These are phyloP conservation scores for Meloidogyne chitwoodi DNA, from an alignment of 1,140 invertebrate species.

Conservation along the genomic window DNA sequence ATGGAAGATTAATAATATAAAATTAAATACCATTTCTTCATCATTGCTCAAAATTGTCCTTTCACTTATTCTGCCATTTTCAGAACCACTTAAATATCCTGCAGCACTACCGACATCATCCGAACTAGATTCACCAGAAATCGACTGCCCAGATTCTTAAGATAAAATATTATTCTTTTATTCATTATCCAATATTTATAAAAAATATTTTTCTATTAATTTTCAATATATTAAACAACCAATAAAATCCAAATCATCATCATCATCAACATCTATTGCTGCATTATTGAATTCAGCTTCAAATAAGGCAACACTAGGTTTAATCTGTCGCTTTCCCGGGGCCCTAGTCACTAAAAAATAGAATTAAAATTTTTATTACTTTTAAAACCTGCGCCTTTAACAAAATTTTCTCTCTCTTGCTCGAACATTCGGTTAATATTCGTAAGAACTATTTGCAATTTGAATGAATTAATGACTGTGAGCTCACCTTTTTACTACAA, in stretches of 20 bases:
- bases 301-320: conserved; percentile 31
- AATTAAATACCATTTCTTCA: conserved; percentile 1
- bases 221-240: neutral
- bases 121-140: neutral
- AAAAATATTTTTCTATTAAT: neutral
- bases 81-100: neutral
- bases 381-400: conserved; percentile 10
- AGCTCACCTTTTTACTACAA: no score
- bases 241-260: conserved; percentile 26
- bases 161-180: neutral
- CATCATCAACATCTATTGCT: conserved; percentile 17
- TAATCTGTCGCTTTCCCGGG: conserved; percentile 32
- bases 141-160: neutral
- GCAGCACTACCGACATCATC: neutral
- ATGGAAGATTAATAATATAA: neutral
- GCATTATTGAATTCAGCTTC: conserved; percentile 3
- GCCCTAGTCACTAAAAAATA: conserved; percentile 16
- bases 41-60: neutral
- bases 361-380: neutral
- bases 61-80: conserved; percentile 3
- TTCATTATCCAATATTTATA: neutral
- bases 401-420: conserved; percentile 11
- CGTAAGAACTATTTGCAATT: neutral
- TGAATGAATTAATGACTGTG: neutral
- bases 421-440: neutral